These are phyloP conservation scores for Scaptomyza tumidula DNA, from an alignment of 2,888 invertebrate species.

Conservation along the genomic window DNA sequence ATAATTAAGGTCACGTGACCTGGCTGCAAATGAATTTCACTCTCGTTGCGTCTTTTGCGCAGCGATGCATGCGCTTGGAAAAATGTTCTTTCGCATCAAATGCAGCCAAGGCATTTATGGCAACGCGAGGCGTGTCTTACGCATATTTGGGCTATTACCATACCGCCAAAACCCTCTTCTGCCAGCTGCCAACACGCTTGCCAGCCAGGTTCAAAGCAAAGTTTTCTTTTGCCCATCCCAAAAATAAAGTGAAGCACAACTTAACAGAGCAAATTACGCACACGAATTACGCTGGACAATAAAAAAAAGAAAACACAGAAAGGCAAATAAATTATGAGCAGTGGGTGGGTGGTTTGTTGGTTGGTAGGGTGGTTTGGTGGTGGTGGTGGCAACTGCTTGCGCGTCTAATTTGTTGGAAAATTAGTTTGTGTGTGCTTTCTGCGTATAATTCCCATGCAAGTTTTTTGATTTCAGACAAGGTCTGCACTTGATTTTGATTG, in stretches of 20 bases:
- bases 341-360: conserved; percentile 20
- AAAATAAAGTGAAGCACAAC: conserved; percentile 41
- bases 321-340: conserved; percentile 69
- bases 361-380: not conserved
- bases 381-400: conserved; percentile 56
- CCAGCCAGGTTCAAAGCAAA: conserved; percentile 61
- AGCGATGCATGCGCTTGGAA: conserved; percentile 62
- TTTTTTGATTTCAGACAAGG: conserved; percentile 46
- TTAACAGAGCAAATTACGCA: conserved; percentile 73
- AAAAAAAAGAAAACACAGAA: conserved; percentile 56
- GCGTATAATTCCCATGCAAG: conserved; percentile 74
- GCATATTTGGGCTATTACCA: conserved; percentile 69
- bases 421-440: conserved; percentile 74
- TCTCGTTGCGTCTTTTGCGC: conserved; percentile 48
- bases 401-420: conserved; percentile 77
- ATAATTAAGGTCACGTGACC: conserved; percentile 77
- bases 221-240: conserved; percentile 43
- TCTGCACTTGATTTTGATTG: conserved; percentile 75
- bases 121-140: conserved; percentile 59
- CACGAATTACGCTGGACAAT: conserved; percentile 76
- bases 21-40: conserved; percentile 31
- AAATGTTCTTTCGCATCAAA: conserved; percentile 63
- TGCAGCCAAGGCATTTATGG: conserved; percentile 54
- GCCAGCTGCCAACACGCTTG: not conserved
- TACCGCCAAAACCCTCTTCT: conserved; percentile 15